phyloP scores from a whole-genome alignment of 2,113 vertebrate species.

The Zosterops borbonicus region DNA sequence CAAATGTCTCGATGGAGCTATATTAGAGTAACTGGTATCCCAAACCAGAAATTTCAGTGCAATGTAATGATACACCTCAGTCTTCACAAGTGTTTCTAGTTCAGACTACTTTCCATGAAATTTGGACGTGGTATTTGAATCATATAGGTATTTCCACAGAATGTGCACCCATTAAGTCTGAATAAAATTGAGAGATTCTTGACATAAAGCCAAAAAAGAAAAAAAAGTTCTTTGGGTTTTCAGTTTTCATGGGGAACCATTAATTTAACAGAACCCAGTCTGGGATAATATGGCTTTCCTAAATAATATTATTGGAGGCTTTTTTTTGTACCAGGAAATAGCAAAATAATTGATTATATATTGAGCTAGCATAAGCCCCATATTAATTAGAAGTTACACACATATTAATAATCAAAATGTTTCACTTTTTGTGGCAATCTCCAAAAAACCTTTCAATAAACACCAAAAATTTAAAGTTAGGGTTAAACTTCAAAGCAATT shows the following conservation, averaged over 20 bases:
- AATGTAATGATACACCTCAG: neutral
- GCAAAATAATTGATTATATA: neutral
- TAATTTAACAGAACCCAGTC: neutral
- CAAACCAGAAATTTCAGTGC: accelerated
- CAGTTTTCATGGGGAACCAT: neutral
- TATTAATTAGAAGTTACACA: neutral
- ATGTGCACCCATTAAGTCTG: accelerated
- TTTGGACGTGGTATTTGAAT: neutral
- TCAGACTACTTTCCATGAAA: neutral
- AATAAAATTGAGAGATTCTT: neutral
- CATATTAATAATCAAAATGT: neutral
- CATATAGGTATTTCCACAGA: neutral
- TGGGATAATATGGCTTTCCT: neutral
- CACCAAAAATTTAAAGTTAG: neutral
- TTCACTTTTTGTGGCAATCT: neutral
- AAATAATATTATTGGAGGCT: neutral
- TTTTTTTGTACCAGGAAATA: neutral
- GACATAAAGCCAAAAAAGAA: neutral
- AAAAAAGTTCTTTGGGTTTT: neutral
- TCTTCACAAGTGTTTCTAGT: neutral
- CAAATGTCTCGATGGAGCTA: accelerated
- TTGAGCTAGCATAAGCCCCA: neutral
- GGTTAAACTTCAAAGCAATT: neutral
- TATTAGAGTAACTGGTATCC: neutral
- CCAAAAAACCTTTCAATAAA: neutral